phyloP scores from a whole-genome alignment of 1,140 invertebrate species.

The Drosophila pandora region DNA sequence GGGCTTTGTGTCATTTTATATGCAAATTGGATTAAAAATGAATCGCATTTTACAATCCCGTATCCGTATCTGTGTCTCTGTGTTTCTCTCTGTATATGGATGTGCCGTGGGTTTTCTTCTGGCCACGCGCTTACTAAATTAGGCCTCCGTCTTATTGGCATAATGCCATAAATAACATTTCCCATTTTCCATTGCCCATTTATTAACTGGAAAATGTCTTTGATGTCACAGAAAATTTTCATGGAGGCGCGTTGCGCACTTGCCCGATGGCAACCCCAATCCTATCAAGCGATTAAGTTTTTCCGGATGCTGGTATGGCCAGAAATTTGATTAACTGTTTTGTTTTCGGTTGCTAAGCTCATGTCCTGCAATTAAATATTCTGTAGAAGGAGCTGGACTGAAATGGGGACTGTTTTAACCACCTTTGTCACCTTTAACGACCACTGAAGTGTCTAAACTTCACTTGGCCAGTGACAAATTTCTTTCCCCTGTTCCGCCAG shows the following conservation, averaged over 20 bases:
- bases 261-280: conserved; percentile 48
- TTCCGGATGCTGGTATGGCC: conserved; percentile 36
- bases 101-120: conserved; percentile 29
- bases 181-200: conserved; percentile 53
- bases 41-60: conserved; percentile 65
- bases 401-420: conserved; percentile 11
- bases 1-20: conserved; percentile 81
- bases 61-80: conserved; percentile 37
- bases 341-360: conserved; percentile 68
- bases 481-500: neutral
- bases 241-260: conserved; percentile 58
- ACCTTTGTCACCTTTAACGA: neutral
- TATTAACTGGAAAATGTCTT: conserved; percentile 79
- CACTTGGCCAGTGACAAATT: conserved; percentile 21
- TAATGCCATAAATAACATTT: conserved; percentile 67
- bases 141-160: conserved; percentile 68
- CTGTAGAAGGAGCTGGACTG: neutral
- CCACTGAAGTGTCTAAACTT: neutral
- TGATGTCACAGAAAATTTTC: conserved; percentile 66
- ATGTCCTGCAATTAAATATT: conserved; percentile 57
- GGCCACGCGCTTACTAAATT: conserved; percentile 70
- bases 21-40: conserved; percentile 82
- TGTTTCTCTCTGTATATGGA: conserved; percentile 23
- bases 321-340: conserved; percentile 64
- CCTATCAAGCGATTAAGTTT: conserved; percentile 74